phyloP scores from a whole-genome alignment of 2,113 vertebrate species.

The Podiceps cristatus region DNA sequence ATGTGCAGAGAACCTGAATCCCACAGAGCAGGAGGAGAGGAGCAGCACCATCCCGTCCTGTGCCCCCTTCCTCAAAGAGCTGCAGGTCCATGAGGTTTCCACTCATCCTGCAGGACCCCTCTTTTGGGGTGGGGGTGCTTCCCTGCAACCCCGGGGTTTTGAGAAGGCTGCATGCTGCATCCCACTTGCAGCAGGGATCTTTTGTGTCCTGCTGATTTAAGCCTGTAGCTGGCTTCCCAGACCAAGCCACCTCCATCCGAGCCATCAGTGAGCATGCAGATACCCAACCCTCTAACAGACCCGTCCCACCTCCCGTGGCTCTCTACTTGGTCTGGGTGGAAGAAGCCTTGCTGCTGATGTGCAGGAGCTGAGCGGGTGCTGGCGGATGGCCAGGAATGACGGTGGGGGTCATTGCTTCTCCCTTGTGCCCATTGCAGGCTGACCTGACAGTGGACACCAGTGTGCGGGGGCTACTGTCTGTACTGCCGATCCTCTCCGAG shows the following conservation, averaged over 20 bases:
- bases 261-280: not conserved
- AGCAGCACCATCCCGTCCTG: not conserved
- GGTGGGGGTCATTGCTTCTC: not conserved
- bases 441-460: slow-evolving; percentile 64
- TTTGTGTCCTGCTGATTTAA: not conserved
- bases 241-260: not conserved
- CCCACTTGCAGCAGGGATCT: not conserved
- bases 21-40: not conserved
- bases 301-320: not conserved
- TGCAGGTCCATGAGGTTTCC: not conserved
- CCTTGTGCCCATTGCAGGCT: slow-evolving; percentile 1
- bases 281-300: not conserved
- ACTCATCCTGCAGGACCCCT: not conserved
- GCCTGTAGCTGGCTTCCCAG: not conserved
- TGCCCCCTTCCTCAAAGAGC: not conserved
- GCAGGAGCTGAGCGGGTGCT: not conserved
- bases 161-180: not conserved
- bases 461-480: slow-evolving; percentile 58
- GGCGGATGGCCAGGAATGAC: not conserved
- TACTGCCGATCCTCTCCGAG: slow-evolving; percentile 57
- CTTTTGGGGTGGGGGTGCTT: not conserved
- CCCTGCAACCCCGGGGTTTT: not conserved
- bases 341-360: not conserved
- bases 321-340: not conserved
- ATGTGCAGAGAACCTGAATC: not conserved